Evolutionary conservation across 2,113 vertebrate species (phyloP), one percentile per base, ranked within the genome.

Genomic region (Gnathonemus longibarbis): DNA sequence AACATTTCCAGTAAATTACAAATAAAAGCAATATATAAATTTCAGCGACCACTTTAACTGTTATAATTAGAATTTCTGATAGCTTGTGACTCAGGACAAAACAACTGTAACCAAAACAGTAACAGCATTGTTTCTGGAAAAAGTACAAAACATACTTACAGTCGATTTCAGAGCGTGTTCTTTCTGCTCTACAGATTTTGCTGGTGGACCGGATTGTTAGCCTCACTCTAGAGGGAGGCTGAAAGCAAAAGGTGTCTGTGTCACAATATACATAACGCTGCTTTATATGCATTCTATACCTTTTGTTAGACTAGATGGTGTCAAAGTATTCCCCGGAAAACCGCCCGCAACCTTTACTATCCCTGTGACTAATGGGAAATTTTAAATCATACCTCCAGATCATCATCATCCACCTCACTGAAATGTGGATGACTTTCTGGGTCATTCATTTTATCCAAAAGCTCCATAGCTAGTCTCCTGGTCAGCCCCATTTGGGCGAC

Each of bases 171-270:
- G 98, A 99, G 0, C 96, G 97, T 0, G 98, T 99, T 91, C 97
- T 96, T 92, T 99, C 98, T 3, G 97, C 96, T 92, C 98, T 94
- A 88, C 95, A 89, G 1, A 97, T 97, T 94, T 98, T 97, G 94
- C 97, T 98, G 48, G 96, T 97, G 88, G 98, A 99, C 89, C 97
- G 97, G 94, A 99, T 99, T 6, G 98, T 99, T 91, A 98, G 98
- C 91, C 98, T 97, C 92, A 98, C 96, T 0, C 95, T 93, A 3
- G 97, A 94, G 89, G 97, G 95, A n/a, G 97, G 96, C 98, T 99
- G 95, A 89, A 90, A 56, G 90, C 91, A 83, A 90, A 83, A 17
- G 91, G 13, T 89, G 52, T 50, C n/a, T 77, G 39, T 80, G 74
- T 17, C 24, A 89, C 48, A 52, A 87, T 21, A n/a, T 1, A 70